Percentiles rank a stretch among this genome's conserved stretches.
Evolutionary conservation across 2,113 vertebrate genomes (phyloP).

Genomic region (Chionis minor): DNA sequence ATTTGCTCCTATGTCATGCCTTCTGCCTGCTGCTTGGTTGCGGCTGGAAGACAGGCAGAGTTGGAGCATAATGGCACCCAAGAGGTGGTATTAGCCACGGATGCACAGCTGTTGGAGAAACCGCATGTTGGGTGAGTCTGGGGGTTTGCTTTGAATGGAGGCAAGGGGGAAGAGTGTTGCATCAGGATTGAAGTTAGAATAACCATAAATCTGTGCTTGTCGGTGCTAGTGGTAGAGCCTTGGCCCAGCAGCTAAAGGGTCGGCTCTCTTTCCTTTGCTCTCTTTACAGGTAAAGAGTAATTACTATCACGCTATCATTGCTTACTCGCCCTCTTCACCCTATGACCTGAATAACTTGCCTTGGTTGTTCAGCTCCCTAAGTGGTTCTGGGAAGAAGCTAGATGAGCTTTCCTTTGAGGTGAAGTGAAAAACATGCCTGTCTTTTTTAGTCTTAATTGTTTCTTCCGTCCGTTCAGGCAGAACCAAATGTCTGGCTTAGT

Average conservation of each 20-base stretch:
- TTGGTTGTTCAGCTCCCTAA: not conserved
- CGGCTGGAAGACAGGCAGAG: not conserved
- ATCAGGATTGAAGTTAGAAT: not conserved
- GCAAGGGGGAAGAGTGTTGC: not conserved
- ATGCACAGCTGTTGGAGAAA: not conserved
- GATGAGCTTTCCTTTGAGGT: not conserved
- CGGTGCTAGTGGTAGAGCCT: not conserved
- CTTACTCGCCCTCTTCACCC: not conserved
- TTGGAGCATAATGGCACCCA: not conserved
- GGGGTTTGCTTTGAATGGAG: not conserved
- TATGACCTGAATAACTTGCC: not conserved
- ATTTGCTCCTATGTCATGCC: not conserved
- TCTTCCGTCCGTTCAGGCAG: not conserved
- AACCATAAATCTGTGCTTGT: not conserved
- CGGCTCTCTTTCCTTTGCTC: not conserved
- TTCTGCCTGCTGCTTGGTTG: not conserved
- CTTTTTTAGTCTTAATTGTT: not conserved
- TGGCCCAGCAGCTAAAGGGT: not conserved
- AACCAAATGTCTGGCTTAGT: not conserved
- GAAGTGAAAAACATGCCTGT: not conserved
- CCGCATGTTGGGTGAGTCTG: fast-evolving
- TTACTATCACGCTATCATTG: not conserved
- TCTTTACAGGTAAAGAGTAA: not conserved
- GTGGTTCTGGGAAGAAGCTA: not conserved
- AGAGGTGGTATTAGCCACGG: not conserved